phyloP scores from a whole-genome alignment of 2,888 invertebrate genomes.

The Dysmachus trigonus region DNA sequence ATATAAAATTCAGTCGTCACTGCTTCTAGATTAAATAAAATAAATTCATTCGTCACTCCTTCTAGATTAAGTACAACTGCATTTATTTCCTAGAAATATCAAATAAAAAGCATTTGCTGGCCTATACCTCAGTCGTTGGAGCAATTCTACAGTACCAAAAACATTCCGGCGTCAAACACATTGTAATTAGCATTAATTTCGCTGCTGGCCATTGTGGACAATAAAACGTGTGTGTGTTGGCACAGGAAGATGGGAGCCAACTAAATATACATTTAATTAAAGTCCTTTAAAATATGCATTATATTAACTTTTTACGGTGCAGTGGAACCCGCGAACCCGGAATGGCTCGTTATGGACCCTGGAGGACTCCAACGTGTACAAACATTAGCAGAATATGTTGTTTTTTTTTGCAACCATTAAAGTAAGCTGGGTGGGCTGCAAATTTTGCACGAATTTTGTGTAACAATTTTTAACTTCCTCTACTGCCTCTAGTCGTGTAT shows the following conservation, averaged over 20 bases:
- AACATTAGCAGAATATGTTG: background rate
- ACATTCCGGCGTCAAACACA: background rate
- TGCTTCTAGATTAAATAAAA: too few relatives aligned
- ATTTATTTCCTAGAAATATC: too few relatives aligned
- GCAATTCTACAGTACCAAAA: background rate
- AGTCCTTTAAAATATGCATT: constrained; percentile 11
- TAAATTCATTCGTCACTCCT: too few relatives aligned
- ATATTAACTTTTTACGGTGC: background rate
- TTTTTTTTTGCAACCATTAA: background rate
- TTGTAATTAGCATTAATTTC: background rate
- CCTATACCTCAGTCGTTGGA: background rate
- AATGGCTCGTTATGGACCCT: background rate
- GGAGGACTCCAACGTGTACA: background rate
- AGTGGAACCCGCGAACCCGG: background rate
- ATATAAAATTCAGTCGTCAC: too few relatives aligned
- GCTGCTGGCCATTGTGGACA: background rate
- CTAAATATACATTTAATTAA: constrained; percentile 23
- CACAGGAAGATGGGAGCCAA: background rate
- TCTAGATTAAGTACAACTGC: too few relatives aligned
- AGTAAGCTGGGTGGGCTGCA: background rate
- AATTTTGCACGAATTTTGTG: background rate
- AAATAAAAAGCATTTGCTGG: too few relatives aligned
- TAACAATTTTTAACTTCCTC: background rate
- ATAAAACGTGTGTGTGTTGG: constrained; percentile 12
- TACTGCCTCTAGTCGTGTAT: background rate